Evolutionary conservation across 2,888 invertebrate genomes (phyloP).

Genomic region (Neoscelio sp.): DNA sequence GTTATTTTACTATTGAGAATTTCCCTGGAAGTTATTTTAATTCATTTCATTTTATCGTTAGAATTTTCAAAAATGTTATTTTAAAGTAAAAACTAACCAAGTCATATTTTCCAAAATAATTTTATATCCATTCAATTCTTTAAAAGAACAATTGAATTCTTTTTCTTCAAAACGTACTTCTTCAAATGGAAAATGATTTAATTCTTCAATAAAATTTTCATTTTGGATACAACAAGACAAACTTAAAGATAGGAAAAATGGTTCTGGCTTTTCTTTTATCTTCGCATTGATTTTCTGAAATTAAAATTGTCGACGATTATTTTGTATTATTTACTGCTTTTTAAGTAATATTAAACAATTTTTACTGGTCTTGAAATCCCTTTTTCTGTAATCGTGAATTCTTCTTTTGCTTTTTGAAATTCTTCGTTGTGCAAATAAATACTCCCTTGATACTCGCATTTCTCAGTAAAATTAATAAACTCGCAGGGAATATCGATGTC

Average conservation of each 20-base stretch:
- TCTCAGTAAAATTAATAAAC: constrained; percentile 7
- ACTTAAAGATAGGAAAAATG: not conserved
- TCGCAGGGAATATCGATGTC: constrained; percentile 26
- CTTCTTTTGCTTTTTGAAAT: not conserved
- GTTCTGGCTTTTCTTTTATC: constrained; percentile 11
- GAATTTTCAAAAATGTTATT: not conserved
- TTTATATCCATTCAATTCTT: constrained; percentile 2
- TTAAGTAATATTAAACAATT: not conserved
- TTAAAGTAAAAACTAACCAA: constrained; percentile 7
- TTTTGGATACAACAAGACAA: not conserved
- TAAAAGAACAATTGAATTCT: not conserved
- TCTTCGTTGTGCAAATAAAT: constrained; percentile 19
- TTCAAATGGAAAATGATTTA: not conserved
- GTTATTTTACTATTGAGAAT: not conserved
- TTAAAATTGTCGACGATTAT: too few species aligned
- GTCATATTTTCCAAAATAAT: constrained; percentile 7
- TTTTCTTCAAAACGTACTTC: not conserved
- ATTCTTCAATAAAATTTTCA: not conserved
- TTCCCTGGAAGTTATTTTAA: not conserved
- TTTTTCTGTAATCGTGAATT: constrained; percentile 33
- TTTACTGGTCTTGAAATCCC: constrained; percentile 21
- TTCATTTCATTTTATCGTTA: not conserved
- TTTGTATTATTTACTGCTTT: too few species aligned
- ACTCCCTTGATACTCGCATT: constrained; percentile 21
- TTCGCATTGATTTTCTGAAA: not conserved